These are phyloP conservation scores for Branchinecta sandiegonensis DNA, from an alignment of 2,888 invertebrate species.

Conservation along the genomic window DNA sequence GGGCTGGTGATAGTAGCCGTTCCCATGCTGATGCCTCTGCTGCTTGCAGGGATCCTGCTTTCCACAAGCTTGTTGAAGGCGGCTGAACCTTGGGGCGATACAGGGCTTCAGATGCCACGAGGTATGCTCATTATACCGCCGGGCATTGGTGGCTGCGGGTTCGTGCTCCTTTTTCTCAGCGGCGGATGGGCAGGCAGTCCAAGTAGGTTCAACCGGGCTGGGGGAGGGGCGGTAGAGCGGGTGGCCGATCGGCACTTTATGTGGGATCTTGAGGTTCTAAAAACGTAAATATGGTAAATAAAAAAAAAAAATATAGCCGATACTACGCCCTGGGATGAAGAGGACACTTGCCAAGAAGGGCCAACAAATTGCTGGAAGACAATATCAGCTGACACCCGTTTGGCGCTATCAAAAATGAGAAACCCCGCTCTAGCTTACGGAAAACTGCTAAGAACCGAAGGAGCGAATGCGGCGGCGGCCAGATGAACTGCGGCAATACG, in stretches of 20 bases:
- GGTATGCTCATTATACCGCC: neutral
- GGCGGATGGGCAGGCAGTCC: neutral
- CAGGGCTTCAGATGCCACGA: slow-evolving; percentile 7
- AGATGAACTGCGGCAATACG: too few species aligned
- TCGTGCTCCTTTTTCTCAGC: neutral
- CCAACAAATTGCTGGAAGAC: neutral
- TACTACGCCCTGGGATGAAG: neutral
- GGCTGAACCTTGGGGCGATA: slow-evolving; percentile 7
- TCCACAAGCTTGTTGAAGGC: slow-evolving; percentile 7
- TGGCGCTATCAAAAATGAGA: too few species aligned
- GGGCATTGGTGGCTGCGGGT: neutral
- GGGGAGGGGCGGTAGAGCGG: neutral
- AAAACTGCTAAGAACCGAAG: too few species aligned
- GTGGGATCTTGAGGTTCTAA: neutral
- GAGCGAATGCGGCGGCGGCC: too few species aligned
- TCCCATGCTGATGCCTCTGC: neutral
- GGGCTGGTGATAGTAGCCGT: slow-evolving; percentile 8
- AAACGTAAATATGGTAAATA: neutral
- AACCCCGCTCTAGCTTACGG: too few species aligned
- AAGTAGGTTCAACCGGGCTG: slow-evolving; percentile 9
- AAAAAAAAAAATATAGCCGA: neutral
- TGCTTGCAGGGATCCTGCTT: slow-evolving; percentile 12
- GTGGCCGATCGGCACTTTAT: slow-evolving; percentile 7
- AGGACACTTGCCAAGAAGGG: neutral
- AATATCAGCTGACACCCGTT: too few species aligned